Base-by-base conservation (phyloP, 2,797 vertebrate genomes). In the Cirrhinus mrigala region DNA sequence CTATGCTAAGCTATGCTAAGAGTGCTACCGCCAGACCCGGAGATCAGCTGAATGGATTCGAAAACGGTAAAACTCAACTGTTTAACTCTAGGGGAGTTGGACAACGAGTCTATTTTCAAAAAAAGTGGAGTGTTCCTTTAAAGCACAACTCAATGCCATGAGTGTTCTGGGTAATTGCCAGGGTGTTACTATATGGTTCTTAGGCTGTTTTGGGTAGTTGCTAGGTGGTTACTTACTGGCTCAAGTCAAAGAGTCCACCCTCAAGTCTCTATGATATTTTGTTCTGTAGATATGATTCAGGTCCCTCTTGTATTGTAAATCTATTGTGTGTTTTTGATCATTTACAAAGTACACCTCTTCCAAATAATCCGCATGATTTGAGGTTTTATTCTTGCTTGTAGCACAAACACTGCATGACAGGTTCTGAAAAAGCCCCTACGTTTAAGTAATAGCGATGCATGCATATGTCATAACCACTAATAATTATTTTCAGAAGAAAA, bases 401-500 rank as follows among this genome's bases (percentile, higher is more conserved):
- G 40, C 6, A 8, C 40, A 29, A 64, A 64, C 27, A 48, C 12
- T 27, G 22, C 40, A 8, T 6, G n/a, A 48, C 22, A 33, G 4
- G 74, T 54, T 75, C 54, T 33, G 52, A 3, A 77, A 77, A 76
- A 77, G 29, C 74, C 74, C 48, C 52, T 58, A 40, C 1, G 0
- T 8, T 44, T 77, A 2, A 40, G 52, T 58, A 16, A 58, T 44
- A n/a, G 15, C 18, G 22, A 78, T 27, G 44, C 60, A 46, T 29
- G 58, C 24, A 24, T 46, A 18, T 7, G n/a, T n/a, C 27, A 50
- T 79, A 6, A 79, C 77, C 77, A 22, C 44, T 50, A 33, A 50
- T 79, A 46, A 64, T 79, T 79, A 48, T 79, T 64, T 79, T 79
- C 77, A 64, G 40, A 56, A n/a, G 74, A 76, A 37, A 54, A 76